Percentiles rank a stretch among this genome's conserved stretches.
Conservation (phyloP, 2,888 invertebrate species). For the Nemotelus nigrinus region DNA sequence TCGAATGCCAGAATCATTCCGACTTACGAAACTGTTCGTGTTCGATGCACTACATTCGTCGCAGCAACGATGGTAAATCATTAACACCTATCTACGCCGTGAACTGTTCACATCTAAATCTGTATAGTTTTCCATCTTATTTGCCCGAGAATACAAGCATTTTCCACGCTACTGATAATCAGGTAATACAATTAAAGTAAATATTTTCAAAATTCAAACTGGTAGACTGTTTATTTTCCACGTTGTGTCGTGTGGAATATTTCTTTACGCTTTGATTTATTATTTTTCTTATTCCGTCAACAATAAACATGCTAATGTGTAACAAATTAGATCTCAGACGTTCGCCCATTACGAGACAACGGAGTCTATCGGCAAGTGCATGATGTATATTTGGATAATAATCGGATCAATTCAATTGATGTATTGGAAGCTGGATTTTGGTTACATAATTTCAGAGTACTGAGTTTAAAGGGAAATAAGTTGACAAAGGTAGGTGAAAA, state of each 20-base stretch:
- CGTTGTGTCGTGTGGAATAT: neutral
- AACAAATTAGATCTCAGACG: conserved; percentile 71
- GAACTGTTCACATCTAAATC: conserved; percentile 61
- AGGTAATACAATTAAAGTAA: conserved; percentile 53
- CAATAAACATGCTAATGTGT: conserved; percentile 1
- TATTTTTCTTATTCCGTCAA: conserved; percentile 14
- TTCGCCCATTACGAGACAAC: conserved; percentile 74
- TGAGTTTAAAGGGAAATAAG: conserved; percentile 80
- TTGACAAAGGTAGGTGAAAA: conserved; percentile 72
- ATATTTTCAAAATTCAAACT: neutral
- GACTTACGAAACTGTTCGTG: conserved; percentile 63
- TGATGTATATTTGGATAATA: conserved; percentile 82
- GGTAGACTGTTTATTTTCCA: neutral
- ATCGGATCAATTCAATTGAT: conserved; percentile 73
- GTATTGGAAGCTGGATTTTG: conserved; percentile 81
- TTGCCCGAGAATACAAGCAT: conserved; percentile 63
- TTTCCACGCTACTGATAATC: conserved; percentile 60
- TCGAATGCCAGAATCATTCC: conserved; percentile 59
- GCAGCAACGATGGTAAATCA: conserved; percentile 55
- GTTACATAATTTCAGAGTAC: conserved; percentile 78
- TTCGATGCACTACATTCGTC: conserved; percentile 60
- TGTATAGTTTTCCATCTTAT: conserved; percentile 59
- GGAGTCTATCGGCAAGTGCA: conserved; percentile 73
- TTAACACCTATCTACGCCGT: conserved; percentile 62
- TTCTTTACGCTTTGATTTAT: neutral